Conservation (phyloP, 2,888 invertebrate species). For the Nebria salina region DNA sequence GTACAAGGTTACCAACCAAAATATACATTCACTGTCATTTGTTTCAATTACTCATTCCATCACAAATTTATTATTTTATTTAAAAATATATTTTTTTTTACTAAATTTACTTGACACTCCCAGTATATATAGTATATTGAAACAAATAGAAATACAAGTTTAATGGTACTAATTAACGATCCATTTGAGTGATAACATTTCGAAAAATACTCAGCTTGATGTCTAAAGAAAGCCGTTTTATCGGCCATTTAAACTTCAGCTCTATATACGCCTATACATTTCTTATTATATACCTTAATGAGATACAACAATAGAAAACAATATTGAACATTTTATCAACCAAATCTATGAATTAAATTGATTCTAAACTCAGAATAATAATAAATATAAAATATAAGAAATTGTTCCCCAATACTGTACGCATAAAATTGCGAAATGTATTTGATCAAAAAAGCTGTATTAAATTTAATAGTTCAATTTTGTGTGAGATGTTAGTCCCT, state of each 20-base stretch:
- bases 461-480: not conserved
- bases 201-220: constrained; percentile 1
- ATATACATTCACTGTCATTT: not conserved
- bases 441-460: not conserved
- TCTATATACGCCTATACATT: not conserved
- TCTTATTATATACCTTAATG: not conserved
- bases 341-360: no score
- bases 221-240: not conserved
- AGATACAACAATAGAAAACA: not conserved
- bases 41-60: not conserved
- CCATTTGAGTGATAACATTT: not conserved
- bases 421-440: no score
- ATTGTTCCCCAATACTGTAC: no score
- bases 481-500: not conserved
- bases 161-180: not conserved
- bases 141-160: not conserved
- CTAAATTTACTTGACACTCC: no score
- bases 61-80: not conserved
- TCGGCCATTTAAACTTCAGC: not conserved
- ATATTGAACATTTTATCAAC: no score
- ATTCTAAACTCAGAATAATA: no score
- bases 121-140: no score
- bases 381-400: no score
- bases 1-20: not conserved
- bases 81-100: not conserved